A percentile compares a stretch with the other conserved stretches of the same genome.
Evolutionary conservation across 2,888 invertebrate species (phyloP).

Genomic region (Agelastica alni): DNA sequence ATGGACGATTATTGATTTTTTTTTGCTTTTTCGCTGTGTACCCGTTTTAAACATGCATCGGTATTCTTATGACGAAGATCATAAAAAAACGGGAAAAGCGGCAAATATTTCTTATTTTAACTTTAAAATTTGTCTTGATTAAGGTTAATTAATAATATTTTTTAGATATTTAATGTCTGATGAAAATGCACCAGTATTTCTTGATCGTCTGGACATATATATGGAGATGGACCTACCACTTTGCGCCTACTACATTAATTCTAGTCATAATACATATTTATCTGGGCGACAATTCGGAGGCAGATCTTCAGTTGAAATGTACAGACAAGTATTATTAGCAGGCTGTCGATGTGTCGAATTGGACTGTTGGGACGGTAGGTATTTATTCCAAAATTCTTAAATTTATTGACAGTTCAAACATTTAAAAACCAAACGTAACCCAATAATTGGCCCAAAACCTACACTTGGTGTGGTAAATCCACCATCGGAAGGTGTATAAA

Average conservation of each 20-base stretch:
- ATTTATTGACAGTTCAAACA: too few relatives aligned
- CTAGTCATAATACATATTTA: conserved; percentile 94
- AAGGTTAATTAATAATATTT: conserved; percentile 1
- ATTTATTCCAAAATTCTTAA: too few relatives aligned
- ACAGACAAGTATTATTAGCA: conserved; percentile 92
- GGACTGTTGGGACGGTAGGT: conserved; percentile 93
- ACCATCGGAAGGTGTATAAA: too few relatives aligned
- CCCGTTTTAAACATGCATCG: too few relatives aligned
- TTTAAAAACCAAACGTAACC: too few relatives aligned
- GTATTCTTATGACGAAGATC: too few relatives aligned
- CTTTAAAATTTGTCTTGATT: background rate
- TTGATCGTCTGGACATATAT: conserved; percentile 95
- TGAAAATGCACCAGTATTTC: conserved; percentile 98
- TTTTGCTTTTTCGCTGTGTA: too few relatives aligned
- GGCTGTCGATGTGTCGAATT: conserved; percentile 98
- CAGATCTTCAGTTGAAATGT: conserved; percentile 98
- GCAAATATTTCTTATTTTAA: too few relatives aligned
- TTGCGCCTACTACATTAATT: conserved; percentile 98
- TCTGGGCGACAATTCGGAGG: conserved; percentile 97
- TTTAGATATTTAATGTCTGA: conserved; percentile 93
- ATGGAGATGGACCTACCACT: conserved; percentile 99
- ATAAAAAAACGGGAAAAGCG: too few relatives aligned
- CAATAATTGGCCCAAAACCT: too few relatives aligned
- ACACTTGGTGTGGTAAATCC: too few relatives aligned
- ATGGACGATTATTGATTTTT: too few relatives aligned